These are phyloP conservation scores for Catalaphyllia jardinei DNA, from an alignment of 64 coral and sea anemone genomes.

Conservation along the genomic window DNA sequence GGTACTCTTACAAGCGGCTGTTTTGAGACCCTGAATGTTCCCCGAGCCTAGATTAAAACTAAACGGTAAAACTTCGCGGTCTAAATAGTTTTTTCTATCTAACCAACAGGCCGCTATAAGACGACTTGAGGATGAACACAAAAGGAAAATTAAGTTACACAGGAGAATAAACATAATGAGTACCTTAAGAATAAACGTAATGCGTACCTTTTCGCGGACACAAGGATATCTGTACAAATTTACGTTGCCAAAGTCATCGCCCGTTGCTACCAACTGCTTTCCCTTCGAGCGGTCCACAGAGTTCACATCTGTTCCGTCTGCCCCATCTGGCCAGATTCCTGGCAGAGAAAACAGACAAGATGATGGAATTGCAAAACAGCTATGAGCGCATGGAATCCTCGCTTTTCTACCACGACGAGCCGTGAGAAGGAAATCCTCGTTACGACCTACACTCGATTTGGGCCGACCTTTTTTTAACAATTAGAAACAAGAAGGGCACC, in stretches of 20 bases:
- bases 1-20: no score
- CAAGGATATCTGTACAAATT: slow-evolving; percentile 77
- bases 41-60: no score
- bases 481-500: no score
- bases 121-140: neutral
- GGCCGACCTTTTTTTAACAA: no score
- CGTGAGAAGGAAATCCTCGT: no score
- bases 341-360: neutral
- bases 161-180: neutral
- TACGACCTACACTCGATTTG: no score
- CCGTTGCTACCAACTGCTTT: slow-evolving; percentile 70
- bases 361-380: neutral
- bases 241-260: slow-evolving; percentile 81
- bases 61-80: no score
- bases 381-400: neutral
- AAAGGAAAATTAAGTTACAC: neutral
- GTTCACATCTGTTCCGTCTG: slow-evolving; percentile 87
- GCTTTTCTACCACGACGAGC: no score
- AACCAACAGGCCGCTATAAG: neutral
- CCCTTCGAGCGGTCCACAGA: slow-evolving; percentile 64
- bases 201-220: slow-evolving; percentile 52
- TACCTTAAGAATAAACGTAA: neutral
- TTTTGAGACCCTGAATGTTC: no score
- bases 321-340: slow-evolving; percentile 81
- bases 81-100: neutral